Conservation (phyloP, 2,113 vertebrate genomes). For the Istiophorus platypterus region DNA sequence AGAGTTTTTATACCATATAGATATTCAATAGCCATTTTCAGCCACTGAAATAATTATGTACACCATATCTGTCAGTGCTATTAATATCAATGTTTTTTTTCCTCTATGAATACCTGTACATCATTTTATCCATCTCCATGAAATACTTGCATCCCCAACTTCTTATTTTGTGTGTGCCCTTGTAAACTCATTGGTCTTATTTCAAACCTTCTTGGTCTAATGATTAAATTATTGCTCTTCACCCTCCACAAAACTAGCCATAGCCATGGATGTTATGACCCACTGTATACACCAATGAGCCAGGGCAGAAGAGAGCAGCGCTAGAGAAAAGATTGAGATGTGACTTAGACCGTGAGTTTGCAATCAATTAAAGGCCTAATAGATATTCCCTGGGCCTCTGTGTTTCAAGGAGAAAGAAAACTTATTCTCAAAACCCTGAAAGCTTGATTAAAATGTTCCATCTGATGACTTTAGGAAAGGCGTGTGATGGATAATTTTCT, state of each 20-base stretch:
- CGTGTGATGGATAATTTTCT: constrained; percentile 49
- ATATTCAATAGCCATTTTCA: neutral
- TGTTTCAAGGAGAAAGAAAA: constrained; percentile 67
- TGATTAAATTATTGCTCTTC: constrained; percentile 72
- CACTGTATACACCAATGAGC: constrained; percentile 41
- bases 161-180: constrained; percentile 45
- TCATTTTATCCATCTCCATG: constrained; percentile 13
- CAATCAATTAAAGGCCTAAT: constrained; percentile 75
- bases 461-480: constrained; percentile 55
- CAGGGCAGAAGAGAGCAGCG: constrained; percentile 15
- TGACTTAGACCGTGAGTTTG: constrained; percentile 63
- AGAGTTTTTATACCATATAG: constrained; percentile 3
- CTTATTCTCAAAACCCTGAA: constrained; percentile 56
- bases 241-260: constrained; percentile 51
- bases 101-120: neutral
- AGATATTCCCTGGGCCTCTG: constrained; percentile 61
- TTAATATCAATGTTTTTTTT: neutral
- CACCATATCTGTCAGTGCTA: neutral
- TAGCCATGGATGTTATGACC: constrained; percentile 48
- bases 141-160: constrained; percentile 2
- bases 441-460: constrained; percentile 61
- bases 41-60: neutral
- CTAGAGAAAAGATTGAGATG: constrained; percentile 60
- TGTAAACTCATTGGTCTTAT: constrained; percentile 42
- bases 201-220: constrained; percentile 46